phyloP scores from a whole-genome alignment of 2,113 vertebrate species.

The Sigmodon hispidus region DNA sequence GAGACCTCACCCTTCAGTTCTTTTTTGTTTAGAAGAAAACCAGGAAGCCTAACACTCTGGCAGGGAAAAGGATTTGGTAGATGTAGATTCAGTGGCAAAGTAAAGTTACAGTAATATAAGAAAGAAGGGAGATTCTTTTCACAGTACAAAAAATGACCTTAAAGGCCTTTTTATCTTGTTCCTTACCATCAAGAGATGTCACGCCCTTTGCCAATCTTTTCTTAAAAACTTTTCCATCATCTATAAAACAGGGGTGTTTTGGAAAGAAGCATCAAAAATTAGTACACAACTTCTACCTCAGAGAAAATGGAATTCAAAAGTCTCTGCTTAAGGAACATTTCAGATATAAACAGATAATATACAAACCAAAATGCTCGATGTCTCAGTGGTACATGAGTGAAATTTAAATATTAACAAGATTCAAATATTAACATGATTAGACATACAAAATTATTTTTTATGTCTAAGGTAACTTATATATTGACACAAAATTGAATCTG shows the following conservation, averaged over 20 bases:
- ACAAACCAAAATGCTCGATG: background rate
- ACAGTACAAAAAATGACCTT: background rate
- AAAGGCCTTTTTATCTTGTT: background rate
- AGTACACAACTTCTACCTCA: background rate
- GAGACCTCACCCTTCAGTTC: background rate
- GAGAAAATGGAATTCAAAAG: conserved; percentile 18
- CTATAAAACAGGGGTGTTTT: conserved; percentile 47
- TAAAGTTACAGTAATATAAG: background rate
- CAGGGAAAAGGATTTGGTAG: background rate
- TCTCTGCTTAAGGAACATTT: background rate
- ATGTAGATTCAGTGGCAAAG: background rate
- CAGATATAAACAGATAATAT: background rate
- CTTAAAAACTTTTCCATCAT: conserved; percentile 44
- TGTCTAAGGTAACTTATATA: too few relatives aligned
- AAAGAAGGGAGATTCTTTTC: background rate
- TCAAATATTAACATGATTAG: too few relatives aligned
- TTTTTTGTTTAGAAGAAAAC: conserved; percentile 5
- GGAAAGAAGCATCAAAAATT: conserved; percentile 16
- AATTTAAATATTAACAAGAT: conserved; percentile 12
- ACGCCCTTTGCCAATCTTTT: conserved; percentile 59
- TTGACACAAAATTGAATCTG: too few relatives aligned
- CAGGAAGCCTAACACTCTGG: background rate
- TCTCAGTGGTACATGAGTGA: background rate
- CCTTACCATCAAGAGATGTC: conserved; percentile 34
- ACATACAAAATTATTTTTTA: too few relatives aligned